phyloP scores from a whole-genome alignment of 1,140 invertebrate genomes.

The Psix sp. region DNA sequence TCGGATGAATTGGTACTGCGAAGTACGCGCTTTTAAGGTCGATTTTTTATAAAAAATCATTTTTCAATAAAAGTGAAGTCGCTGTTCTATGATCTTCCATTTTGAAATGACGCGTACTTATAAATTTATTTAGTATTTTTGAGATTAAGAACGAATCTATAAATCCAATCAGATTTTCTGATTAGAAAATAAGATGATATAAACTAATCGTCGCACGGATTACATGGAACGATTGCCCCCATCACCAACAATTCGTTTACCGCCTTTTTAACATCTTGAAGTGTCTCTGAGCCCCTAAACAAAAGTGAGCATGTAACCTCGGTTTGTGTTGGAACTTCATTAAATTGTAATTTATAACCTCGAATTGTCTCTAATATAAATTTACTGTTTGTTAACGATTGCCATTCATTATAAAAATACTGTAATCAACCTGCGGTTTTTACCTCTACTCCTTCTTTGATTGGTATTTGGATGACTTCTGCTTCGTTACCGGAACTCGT shows the following conservation, averaged over 20 bases:
- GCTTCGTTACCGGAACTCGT: too few relatives aligned
- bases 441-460: conserved; percentile 11
- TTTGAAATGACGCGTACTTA: conserved; percentile 38
- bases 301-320: background rate
- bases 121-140: conserved; percentile 28
- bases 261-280: conserved; percentile 6
- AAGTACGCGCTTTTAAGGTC: conserved; percentile 26
- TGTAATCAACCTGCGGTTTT: conserved; percentile 4
- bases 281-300: background rate
- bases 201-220: conserved; percentile 5
- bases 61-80: conserved; percentile 10
- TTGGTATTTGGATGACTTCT: background rate
- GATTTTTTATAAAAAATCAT: conserved; percentile 30
- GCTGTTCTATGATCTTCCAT: conserved; percentile 43
- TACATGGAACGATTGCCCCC: conserved; percentile 7
- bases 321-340: conserved; percentile 3
- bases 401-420: conserved; percentile 13
- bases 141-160: conserved; percentile 39
- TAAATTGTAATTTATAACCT: conserved; percentile 13
- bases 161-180: conserved; percentile 16
- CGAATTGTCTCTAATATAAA: conserved; percentile 11
- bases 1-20: conserved; percentile 4
- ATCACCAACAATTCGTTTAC: conserved; percentile 16
- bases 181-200: conserved; percentile 29
- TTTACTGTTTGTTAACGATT: conserved; percentile 1